These are phyloP conservation scores for Rostratula benghalensis DNA, from an alignment of 2,113 vertebrate genomes.

Conservation along the genomic window DNA sequence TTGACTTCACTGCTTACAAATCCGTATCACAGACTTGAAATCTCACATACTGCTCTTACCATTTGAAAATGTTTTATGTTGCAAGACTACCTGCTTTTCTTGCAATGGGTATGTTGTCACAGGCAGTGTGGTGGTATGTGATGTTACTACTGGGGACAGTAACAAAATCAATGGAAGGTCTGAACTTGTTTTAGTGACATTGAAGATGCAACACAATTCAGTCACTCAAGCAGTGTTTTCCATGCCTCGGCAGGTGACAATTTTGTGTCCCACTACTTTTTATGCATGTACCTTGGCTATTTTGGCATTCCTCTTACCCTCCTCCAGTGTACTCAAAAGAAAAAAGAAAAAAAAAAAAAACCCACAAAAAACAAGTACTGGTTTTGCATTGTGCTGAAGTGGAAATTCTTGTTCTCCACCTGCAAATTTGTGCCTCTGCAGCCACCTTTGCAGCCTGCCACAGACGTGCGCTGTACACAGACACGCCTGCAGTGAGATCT, in stretches of 20 bases:
- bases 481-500: not conserved
- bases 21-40: not conserved
- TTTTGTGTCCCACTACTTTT: not conserved
- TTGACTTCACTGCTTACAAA: constrained; percentile 14
- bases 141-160: not conserved
- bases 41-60: not conserved
- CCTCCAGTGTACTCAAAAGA: not conserved
- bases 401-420: not conserved
- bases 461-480: fast-evolving
- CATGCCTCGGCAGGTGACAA: not conserved
- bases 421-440: not conserved
- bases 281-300: not conserved
- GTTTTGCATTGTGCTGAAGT: not conserved
- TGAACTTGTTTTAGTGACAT: not conserved
- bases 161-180: not conserved
- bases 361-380: not conserved
- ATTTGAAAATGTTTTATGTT: not conserved
- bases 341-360: not conserved
- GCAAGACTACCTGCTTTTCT: not conserved
- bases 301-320: not conserved
- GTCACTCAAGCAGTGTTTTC: not conserved
- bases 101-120: not conserved
- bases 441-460: not conserved
- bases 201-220: not conserved
- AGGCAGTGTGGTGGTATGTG: not conserved